phyloP scores from a whole-genome alignment of 2,113 vertebrate genomes.

The Eretmochelys imbricata region DNA sequence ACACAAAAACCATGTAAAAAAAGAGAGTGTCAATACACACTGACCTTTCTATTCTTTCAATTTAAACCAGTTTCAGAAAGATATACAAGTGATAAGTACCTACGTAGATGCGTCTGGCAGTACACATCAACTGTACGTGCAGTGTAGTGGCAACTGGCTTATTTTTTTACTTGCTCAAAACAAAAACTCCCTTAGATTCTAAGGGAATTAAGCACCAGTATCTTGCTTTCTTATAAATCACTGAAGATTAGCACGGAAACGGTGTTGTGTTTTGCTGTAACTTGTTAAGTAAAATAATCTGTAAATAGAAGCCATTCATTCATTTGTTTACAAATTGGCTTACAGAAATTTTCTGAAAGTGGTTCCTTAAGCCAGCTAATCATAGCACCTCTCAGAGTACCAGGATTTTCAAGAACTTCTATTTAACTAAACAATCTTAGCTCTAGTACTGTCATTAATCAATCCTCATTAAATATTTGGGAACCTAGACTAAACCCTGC shows the following conservation, averaged over 20 bases:
- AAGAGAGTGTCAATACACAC: neutral
- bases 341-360: neutral
- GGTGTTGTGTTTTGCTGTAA: neutral
- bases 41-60: neutral
- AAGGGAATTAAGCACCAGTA: conserved; percentile 16
- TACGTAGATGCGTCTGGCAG: neutral
- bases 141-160: neutral
- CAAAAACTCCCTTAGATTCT: neutral
- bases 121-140: neutral
- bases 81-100: neutral
- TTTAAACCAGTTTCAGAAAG: neutral
- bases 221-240: neutral
- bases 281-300: conserved; percentile 5
- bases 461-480: neutral
- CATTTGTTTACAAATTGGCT: neutral
- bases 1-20: neutral
- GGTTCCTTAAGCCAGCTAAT: conserved; percentile 32
- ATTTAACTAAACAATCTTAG: conserved; percentile 25
- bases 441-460: neutral
- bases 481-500: neutral
- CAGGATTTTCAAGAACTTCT: conserved; percentile 30
- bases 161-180: neutral
- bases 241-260: conserved; percentile 30
- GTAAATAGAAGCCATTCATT: conserved; percentile 30
- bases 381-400: conserved; percentile 5